Conservation (phyloP, 2,113 vertebrate genomes). For the Garra rufa region DNA sequence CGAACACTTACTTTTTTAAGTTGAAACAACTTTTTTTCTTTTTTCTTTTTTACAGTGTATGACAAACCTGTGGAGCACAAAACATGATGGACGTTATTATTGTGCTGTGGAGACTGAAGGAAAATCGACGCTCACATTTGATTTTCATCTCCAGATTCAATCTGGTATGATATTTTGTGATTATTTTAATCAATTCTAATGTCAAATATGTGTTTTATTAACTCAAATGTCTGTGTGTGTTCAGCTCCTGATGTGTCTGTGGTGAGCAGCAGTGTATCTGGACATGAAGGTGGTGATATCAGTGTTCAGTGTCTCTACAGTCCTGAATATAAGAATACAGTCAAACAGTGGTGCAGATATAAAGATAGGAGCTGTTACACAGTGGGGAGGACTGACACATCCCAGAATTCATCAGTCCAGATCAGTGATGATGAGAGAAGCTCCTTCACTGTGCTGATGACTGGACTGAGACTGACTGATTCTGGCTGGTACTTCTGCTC, state of each 20-base stretch:
- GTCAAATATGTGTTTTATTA: not conserved
- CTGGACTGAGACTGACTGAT: slow-evolving; percentile 64
- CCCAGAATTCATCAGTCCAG: slow-evolving; percentile 26
- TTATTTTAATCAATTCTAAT: not conserved
- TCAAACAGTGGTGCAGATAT: slow-evolving; percentile 42
- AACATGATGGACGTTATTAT: rapidly evolving
- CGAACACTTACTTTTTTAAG: too few relatives aligned
- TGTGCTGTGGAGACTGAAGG: not conserved
- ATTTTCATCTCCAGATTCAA: not conserved
- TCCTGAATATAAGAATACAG: not conserved
- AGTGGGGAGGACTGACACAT: not conserved
- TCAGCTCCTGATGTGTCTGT: slow-evolving; percentile 42
- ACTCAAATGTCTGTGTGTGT: not conserved
- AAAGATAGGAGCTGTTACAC: not conserved
- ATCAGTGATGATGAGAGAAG: slow-evolving; percentile 64
- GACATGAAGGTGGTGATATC: slow-evolving; percentile 38
- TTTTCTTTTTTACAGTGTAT: too few relatives aligned
- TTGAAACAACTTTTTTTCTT: too few relatives aligned
- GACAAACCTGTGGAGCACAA: too few relatives aligned
- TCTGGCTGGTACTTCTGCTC: slow-evolving; percentile 55
- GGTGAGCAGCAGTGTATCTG: slow-evolving; percentile 36
- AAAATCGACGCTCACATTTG: rapidly evolving
- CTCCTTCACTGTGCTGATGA: slow-evolving; percentile 59
- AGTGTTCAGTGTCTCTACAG: slow-evolving; percentile 55
- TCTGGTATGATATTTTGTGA: not conserved